Evolutionary conservation across 2,888 invertebrate genomes (phyloP), one percentile per base, ranked within the genome.

Genomic region (Lasioglossum vierecki): DNA sequence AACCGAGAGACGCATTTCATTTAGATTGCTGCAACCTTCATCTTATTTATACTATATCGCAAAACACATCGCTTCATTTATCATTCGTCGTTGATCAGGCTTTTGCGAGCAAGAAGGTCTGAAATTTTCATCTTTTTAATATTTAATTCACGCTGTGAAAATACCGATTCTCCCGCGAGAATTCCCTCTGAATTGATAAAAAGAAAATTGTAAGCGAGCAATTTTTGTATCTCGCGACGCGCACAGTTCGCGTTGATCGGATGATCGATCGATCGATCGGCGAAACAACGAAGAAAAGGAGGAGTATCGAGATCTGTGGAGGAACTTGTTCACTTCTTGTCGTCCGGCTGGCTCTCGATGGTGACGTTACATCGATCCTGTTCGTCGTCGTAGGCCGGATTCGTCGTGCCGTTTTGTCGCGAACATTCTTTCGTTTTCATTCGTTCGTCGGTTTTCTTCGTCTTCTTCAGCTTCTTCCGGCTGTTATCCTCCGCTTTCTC

Each of bases 341-440:
- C 53, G 9, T 86, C 90, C 5, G 88, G 90, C 80, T 88, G 85
- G 70, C 86, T 91, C 80, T 94, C 93, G 15, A 92, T 81, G 0
- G 88, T 92, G 22, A 93, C 90, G 71, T 91, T 87, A 78, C 89
- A 91, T 41, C 88, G 86, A 44, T 88, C 82, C 18, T 82, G 79
- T 8, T 86, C 82, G 35, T 92, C 91, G 22, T 88, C 89, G 60
- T 91, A 92, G 0, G 86, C 86, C 6, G 80, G 75, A 88, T 93
- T 93, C 11, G 86, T 87, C 30, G 82, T 22, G 15, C 90, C 90
- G 8, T 87, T 88, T 22, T 84, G 76, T 8, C 80, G 82, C 57
- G 44, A 39, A 15, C 79, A 35, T 13, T 85, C 86, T 76, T 79
- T 80, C 74, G 39, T 18, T 82, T 71, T 0, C 49, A 39, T 46